Evolutionary conservation across 2,797 vertebrate genomes (phyloP).

Genomic region (Falco columbarius): DNA sequence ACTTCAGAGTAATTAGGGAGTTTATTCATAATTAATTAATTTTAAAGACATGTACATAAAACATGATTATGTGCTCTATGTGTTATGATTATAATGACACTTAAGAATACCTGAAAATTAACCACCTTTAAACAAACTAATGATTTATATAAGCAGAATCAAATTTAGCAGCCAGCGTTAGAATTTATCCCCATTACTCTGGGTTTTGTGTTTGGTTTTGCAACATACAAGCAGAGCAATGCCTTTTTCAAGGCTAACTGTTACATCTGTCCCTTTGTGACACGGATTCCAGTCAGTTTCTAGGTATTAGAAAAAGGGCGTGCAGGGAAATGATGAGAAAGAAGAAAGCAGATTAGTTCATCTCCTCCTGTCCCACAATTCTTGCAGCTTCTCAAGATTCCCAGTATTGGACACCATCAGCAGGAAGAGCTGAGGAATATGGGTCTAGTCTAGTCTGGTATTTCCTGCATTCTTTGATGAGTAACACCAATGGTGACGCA

Average conservation of each 20-base stretch:
- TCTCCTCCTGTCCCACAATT: neutral
- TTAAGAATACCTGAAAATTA: slow-evolving; percentile 31
- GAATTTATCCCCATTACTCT: neutral
- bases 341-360: neutral
- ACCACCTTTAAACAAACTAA: slow-evolving; percentile 19
- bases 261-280: neutral
- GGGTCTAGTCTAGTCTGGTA: neutral
- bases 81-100: neutral
- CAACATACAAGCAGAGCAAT: neutral
- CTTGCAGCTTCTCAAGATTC: neutral
- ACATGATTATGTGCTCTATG: neutral
- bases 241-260: neutral
- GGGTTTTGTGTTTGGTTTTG: neutral
- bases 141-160: neutral
- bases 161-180: neutral
- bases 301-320: neutral
- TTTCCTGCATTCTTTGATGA: neutral
- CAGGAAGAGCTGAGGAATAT: neutral
- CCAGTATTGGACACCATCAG: neutral
- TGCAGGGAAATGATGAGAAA: neutral
- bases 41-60: slow-evolving; percentile 48
- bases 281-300: neutral
- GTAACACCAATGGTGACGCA: neutral
- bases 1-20: slow-evolving; percentile 38
- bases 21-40: slow-evolving; percentile 72